phyloP scores from a whole-genome alignment of 2,888 invertebrate genomes.

The Leptinotarsa juncta region DNA sequence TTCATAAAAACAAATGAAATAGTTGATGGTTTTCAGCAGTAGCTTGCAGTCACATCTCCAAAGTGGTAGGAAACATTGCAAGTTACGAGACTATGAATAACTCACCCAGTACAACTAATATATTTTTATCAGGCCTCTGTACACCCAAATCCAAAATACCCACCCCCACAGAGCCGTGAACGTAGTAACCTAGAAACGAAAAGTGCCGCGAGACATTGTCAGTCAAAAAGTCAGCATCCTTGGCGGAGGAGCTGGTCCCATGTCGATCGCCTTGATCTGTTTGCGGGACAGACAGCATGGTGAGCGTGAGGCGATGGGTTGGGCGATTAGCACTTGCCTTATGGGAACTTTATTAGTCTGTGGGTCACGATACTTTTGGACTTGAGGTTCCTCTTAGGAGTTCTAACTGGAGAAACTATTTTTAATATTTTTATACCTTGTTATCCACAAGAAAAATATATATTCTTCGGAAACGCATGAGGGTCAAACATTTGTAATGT shows the following conservation, averaged over 20 bases:
- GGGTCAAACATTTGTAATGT: too few relatives aligned
- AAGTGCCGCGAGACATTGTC: slow-evolving; percentile 5
- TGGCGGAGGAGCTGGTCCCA: slow-evolving; percentile 46
- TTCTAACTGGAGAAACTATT: too few relatives aligned
- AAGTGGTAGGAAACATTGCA: too few relatives aligned
- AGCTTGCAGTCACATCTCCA: too few relatives aligned
- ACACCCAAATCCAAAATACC: background rate
- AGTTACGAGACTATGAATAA: too few relatives aligned
- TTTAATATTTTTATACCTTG: too few relatives aligned
- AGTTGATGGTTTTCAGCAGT: too few relatives aligned
- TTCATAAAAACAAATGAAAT: too few relatives aligned
- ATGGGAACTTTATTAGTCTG: background rate
- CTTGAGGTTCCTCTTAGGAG: too few relatives aligned
- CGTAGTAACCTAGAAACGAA: slow-evolving; percentile 5
- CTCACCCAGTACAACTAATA: too few relatives aligned
- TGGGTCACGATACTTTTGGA: background rate
- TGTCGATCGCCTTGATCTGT: slow-evolving; percentile 47
- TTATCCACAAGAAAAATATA: too few relatives aligned
- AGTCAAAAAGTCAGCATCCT: slow-evolving; percentile 37
- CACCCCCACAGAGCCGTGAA: slow-evolving; percentile 7
- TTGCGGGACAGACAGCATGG: slow-evolving; percentile 43
- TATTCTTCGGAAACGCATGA: too few relatives aligned
- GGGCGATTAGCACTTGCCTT: slow-evolving; percentile 18
- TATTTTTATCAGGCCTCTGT: background rate
- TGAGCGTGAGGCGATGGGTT: slow-evolving; percentile 34